A percentile compares a stretch with the other conserved stretches of the same genome.
phyloP scores from a whole-genome alignment of 2,888 invertebrate genomes.

The Lydus trimaculatus region DNA sequence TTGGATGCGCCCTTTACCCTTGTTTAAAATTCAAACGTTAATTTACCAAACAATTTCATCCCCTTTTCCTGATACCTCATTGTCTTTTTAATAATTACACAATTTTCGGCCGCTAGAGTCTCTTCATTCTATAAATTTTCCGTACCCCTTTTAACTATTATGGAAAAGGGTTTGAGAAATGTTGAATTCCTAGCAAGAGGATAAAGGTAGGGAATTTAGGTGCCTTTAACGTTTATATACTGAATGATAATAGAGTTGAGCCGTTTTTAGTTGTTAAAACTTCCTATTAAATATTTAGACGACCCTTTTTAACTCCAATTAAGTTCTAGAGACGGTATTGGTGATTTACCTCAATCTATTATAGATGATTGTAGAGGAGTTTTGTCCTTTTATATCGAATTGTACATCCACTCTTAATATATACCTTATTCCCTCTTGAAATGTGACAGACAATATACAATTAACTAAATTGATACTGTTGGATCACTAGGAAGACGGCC shows the following conservation, averaged over 20 bases:
- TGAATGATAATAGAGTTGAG: slow-evolving; percentile 8
- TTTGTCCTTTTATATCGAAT: slow-evolving; percentile 15
- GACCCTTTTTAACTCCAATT: slow-evolving; percentile 60
- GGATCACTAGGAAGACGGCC: neutral
- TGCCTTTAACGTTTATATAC: neutral
- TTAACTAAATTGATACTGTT: slow-evolving; percentile 31
- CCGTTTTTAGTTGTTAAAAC: slow-evolving; percentile 45
- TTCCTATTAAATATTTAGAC: slow-evolving; percentile 52
- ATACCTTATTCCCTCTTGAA: slow-evolving; percentile 20
- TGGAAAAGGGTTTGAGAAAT: slow-evolving; percentile 1
- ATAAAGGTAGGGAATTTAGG: neutral
- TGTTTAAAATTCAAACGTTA: slow-evolving; percentile 40
- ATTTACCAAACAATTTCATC: slow-evolving; percentile 35
- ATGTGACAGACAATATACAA: slow-evolving; percentile 21
- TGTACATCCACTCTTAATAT: slow-evolving; percentile 7
- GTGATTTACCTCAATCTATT: slow-evolving; percentile 48
- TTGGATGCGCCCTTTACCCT: too few relatives aligned
- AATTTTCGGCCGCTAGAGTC: slow-evolving; percentile 43
- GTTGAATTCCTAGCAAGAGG: neutral
- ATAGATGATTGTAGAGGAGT: slow-evolving; percentile 36
- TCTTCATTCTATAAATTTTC: slow-evolving; percentile 18
- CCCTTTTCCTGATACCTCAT: slow-evolving; percentile 49
- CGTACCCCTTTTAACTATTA: slow-evolving; percentile 4
- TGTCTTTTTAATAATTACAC: slow-evolving; percentile 55
- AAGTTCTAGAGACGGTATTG: slow-evolving; percentile 53